Base-by-base conservation (phyloP, 2,797 vertebrate genomes). In the Triplophysa yarkandensis region DNA sequence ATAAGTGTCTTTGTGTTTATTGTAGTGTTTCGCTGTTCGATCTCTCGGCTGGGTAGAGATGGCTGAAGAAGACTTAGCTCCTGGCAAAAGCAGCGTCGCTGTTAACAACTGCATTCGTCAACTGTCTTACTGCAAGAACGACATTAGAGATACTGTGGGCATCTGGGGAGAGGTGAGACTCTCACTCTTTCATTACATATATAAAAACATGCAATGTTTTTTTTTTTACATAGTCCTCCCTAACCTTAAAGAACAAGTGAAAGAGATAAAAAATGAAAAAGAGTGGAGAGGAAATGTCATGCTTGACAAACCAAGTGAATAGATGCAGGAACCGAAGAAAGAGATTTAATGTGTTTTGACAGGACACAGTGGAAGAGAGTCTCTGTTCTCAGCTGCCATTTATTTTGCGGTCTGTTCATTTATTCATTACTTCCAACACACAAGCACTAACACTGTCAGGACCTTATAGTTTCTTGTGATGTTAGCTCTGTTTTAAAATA, bases 31-130 rank as follows among this genome's bases (percentile, higher is more conserved):
- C 1, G 97, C 97, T 0, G 97, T 99, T 66, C 94, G 97, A 70
- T 98, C 97, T 54, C 89, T 99, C 83, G 97, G 97, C 34, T 99
- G 97, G 97, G 97, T 98, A 25, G 97, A 99, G 87, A 98, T 99
- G 97, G 95, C 94, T 0, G 97, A 99, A 86, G 95, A 98, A 64
- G 97, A 99, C 87, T 84, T 99, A 57, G 96, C 97, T 32, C 97
- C 97, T 0, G 97, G 97, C 6, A 98, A 98, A 84, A 99, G 97
- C 87, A 99, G 97, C 0, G 94, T 98, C 0, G 96, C 97, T 0
- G 97, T 98, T 34, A 99, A 99, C 89, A 99, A 99, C 88, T 99
- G 97, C 87, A 99, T 99, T 88, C 87, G 97, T 55, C 97, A 99
- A 74, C 93, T 98, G n/a, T 98, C 96, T 25, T 99, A 98, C 89